Conservation (phyloP, 1,140 invertebrate species). For the Drosophila guanche region DNA sequence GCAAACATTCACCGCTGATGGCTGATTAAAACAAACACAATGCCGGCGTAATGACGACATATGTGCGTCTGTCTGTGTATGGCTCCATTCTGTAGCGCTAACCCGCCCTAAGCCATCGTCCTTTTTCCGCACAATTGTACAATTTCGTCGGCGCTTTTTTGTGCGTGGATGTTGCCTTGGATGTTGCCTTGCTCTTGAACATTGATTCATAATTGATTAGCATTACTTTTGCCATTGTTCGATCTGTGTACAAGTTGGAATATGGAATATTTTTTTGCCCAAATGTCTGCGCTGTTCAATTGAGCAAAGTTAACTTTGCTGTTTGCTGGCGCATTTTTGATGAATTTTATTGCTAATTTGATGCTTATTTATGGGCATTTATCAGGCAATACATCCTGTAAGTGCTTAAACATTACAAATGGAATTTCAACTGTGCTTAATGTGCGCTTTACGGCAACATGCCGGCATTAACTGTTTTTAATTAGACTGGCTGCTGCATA, state of each 20-base stretch:
- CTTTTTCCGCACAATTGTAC: slow-evolving; percentile 80
- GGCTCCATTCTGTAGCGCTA: slow-evolving; percentile 10
- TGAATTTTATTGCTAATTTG: slow-evolving; percentile 73
- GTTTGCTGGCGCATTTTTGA: slow-evolving; percentile 65
- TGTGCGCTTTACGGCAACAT: slow-evolving; percentile 32
- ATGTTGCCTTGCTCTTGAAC: slow-evolving; percentile 48
- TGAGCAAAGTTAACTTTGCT: slow-evolving; percentile 72
- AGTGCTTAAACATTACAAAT: slow-evolving; percentile 46
- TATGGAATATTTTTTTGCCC: slow-evolving; percentile 15
- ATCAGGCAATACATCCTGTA: slow-evolving; percentile 34
- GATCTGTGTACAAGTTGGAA: slow-evolving; percentile 33
- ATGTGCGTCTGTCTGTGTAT: slow-evolving; percentile 55
- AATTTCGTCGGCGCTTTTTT: slow-evolving; percentile 64
- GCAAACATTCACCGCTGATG: slow-evolving; percentile 68
- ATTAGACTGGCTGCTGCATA: slow-evolving; percentile 71
- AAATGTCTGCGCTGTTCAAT: slow-evolving; percentile 64
- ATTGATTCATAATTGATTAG: slow-evolving; percentile 83
- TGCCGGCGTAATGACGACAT: slow-evolving; percentile 79
- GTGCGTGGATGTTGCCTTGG: slow-evolving; percentile 16
- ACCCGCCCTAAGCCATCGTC: slow-evolving; percentile 15
- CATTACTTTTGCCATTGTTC: slow-evolving; percentile 80
- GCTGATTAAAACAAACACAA: slow-evolving; percentile 82
- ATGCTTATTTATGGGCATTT: slow-evolving; percentile 52
- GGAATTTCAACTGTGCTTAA: too few species aligned
- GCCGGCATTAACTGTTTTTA: slow-evolving; percentile 67